Evolutionary conservation across 2,888 invertebrate genomes (phyloP).

Genomic region (Hemaris fuciformis): DNA sequence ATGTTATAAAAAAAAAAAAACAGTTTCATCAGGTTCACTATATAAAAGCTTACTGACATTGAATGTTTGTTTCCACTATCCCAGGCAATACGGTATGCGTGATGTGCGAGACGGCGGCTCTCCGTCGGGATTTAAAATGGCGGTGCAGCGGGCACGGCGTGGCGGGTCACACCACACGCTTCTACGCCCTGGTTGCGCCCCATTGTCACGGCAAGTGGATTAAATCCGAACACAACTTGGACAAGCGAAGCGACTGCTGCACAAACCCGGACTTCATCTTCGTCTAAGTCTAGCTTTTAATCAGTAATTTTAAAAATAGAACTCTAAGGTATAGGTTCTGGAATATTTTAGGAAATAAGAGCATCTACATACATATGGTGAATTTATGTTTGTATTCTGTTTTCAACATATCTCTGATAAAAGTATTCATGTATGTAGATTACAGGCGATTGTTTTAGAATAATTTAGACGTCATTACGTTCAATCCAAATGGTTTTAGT

Average conservation of each 20-base stretch:
- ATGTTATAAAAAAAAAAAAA: no score
- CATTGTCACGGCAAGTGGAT: constrained; percentile 95
- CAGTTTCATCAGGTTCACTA: no score
- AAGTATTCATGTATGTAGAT: neutral
- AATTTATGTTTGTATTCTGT: neutral
- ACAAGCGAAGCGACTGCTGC: constrained; percentile 62
- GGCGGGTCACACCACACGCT: constrained; percentile 87
- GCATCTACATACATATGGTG: neutral
- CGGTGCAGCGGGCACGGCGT: constrained; percentile 94
- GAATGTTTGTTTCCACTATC: neutral
- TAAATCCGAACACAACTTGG: constrained; percentile 69
- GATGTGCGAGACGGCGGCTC: constrained; percentile 91
- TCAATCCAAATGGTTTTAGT: no score
- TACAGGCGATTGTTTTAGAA: no score
- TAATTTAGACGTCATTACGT: neutral
- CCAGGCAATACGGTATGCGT: constrained; percentile 89
- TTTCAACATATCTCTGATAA: neutral
- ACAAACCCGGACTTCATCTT: constrained; percentile 73
- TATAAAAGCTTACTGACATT: no score
- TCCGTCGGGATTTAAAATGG: constrained; percentile 87
- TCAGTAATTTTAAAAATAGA: neutral
- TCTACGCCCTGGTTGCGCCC: constrained; percentile 91
- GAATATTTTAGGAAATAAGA: neutral
- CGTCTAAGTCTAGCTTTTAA: constrained; percentile 50
- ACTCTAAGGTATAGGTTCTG: neutral